Base-by-base conservation (phyloP, 2,888 invertebrate genomes). In the Tubulanus polymorphus region DNA sequence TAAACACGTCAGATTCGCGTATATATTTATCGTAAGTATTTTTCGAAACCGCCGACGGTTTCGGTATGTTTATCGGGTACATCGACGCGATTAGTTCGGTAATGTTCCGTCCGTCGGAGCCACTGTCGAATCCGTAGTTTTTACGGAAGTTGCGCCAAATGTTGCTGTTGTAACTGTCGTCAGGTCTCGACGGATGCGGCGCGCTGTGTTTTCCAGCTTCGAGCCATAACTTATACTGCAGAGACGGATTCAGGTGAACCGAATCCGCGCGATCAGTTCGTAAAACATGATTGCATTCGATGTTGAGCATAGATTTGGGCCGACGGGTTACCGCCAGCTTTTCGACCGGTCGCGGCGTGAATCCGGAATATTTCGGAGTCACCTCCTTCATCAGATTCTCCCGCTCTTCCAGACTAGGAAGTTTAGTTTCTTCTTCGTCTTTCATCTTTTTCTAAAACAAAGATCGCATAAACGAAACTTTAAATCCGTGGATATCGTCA, bases 71-170 rank as follows among this genome's bases (percentile, higher is more conserved):
- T 5, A 78, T 51, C 0, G 78, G 78, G 57, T 78, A 77, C 70
- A 76, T 70, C 2, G 73, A 59, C 3, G 77, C 77, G 37, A 77
- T 70, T 12, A 74, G 67, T 49, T 77, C 76, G 27, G 68, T 67
- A 18, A 75, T 68, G 55, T 69, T 73, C 27, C 69, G 61, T 3
- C 70, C 74, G 10, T 70, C 70, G 10, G 71, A 65, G 32, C 63
- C 66, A 3, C 65, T 63, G 48, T 66, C 57, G 55, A 77, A 68
- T 20, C 75, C 74, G 62, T 68, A 75, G 23, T 71, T 64, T 46
- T 69, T 64, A 35, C 73, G 59, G 56, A 77, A 76, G 59, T 78
- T 76, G 46, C 78, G 61, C 78, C 78, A 78, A 3, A 76, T 68
- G 62, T 76, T 77, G 51, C 73, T 70, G 67, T 76, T 75, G 57